These are phyloP conservation scores for Discoglossus pictus DNA, from an alignment of 2,797 vertebrate genomes.

Conservation along the genomic window DNA sequence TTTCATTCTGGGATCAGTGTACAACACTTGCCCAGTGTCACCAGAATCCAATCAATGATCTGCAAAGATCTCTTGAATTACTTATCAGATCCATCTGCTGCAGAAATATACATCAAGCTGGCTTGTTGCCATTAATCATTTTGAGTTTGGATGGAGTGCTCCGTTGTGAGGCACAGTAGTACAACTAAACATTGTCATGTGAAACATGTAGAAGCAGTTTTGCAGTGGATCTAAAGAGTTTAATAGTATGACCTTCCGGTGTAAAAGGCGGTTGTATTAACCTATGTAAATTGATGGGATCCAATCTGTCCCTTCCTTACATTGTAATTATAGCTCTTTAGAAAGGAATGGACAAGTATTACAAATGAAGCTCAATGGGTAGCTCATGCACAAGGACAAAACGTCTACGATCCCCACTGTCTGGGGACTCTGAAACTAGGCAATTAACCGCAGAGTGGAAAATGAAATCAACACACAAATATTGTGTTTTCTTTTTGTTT, in stretches of 20 bases:
- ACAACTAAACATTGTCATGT: neutral
- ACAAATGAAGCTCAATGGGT: slow-evolving; percentile 33
- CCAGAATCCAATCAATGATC: slow-evolving; percentile 6
- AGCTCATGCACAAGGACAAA: slow-evolving; percentile 22
- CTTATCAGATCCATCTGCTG: slow-evolving; percentile 6
- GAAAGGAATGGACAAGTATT: slow-evolving; percentile 34
- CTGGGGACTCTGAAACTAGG: slow-evolving; percentile 20
- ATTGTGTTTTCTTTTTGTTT: neutral
- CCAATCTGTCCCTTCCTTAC: neutral
- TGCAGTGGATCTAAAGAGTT: neutral
- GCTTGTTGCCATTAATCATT: neutral
- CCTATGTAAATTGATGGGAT: too few relatives aligned
- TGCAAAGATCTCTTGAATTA: slow-evolving; percentile 3
- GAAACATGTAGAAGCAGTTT: neutral
- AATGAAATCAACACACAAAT: neutral
- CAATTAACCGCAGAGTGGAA: slow-evolving; percentile 4
- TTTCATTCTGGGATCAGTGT: slow-evolving; percentile 42
- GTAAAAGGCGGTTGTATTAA: too few relatives aligned
- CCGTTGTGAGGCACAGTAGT: neutral
- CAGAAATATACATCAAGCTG: slow-evolving; percentile 8
- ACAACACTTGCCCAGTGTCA: slow-evolving; percentile 16
- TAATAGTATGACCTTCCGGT: too few relatives aligned
- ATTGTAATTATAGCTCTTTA: slow-evolving; percentile 15
- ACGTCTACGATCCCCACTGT: slow-evolving; percentile 25
- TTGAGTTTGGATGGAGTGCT: neutral